Evolutionary conservation across 2,797 vertebrate species (phyloP).

Genomic region (Coregonus ussuriensis): DNA sequence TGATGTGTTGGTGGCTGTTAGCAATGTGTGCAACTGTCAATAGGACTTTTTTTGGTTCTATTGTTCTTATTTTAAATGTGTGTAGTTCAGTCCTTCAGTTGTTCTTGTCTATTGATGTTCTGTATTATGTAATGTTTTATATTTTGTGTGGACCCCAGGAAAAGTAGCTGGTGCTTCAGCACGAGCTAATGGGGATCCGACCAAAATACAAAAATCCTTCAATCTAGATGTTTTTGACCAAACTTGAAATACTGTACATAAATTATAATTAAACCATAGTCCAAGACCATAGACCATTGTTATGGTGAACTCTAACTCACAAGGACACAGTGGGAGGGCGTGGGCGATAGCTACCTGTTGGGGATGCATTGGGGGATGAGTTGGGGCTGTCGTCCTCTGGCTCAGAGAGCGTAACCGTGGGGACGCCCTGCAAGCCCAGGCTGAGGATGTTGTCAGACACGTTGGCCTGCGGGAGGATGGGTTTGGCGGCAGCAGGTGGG

Average conservation of each 20-base stretch:
- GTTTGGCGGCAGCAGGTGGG: slow-evolving; percentile 49
- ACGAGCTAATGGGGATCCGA: too few species aligned
- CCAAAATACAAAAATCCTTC: too few species aligned
- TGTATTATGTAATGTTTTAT: too few species aligned
- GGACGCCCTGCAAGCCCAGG: slow-evolving; percentile 87
- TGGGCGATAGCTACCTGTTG: slow-evolving; percentile 72
- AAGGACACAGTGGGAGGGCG: not conserved
- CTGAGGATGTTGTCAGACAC: slow-evolving; percentile 80
- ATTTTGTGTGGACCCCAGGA: too few species aligned
- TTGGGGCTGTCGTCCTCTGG: slow-evolving; percentile 96
- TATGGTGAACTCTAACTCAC: not conserved
- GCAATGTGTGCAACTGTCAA: too few species aligned
- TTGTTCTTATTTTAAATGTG: too few species aligned
- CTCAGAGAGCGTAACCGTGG: slow-evolving; percentile 91
- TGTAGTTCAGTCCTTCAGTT: too few species aligned
- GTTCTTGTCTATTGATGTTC: too few species aligned
- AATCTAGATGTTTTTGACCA: not conserved
- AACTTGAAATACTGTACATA: not conserved
- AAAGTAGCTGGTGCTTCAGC: too few species aligned
- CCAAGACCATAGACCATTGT: not conserved
- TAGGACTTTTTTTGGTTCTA: too few species aligned
- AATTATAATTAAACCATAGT: not conserved
- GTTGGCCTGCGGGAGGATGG: slow-evolving; percentile 55
- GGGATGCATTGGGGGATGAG: slow-evolving; percentile 87
- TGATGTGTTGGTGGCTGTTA: too few species aligned